Base-by-base conservation (phyloP, 53 echinoderm and acorn worm species). In the Patiria pectinifera region DNA sequence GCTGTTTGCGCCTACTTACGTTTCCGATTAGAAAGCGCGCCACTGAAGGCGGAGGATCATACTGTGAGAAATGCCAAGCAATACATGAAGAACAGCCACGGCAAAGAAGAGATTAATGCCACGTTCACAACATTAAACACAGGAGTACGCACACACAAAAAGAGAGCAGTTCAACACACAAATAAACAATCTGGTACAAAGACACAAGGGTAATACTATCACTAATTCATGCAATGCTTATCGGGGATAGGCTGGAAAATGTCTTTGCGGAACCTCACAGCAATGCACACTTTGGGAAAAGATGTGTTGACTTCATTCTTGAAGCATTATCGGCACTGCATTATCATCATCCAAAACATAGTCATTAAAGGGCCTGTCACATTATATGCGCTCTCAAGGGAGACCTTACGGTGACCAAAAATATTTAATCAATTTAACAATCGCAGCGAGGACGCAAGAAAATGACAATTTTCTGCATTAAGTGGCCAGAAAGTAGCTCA, bases 1-100 rank as follows among this genome's bases (percentile, higher is more conserved):
- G 74, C 74, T 79, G 6, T 78, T 25, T 9, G 12, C 45, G 48
- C 62, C 62, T 47, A 90, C 90, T 90, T 90, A 90, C 90, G 82
- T 80, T 81, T 80, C 62, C 70, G 22, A 90, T 48, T 81, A 90
- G 66, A 90, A 66, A 90, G 63, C 81, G 81, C 22, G 46, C 90
- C 48, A 78, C 4, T 14, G 90, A 90, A 45, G 19, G 69, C n/a
- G 90, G 80, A 47, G 90, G 90, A 19, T 90, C 90, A 81, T 90
- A 90, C 90, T 90, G 90, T 69, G 90, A 80, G 66, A 80, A 48
- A 69, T 11, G 69, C 46, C 81, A 80, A 81, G 66, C 69, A 66
- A 81, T 80, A 81, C 90, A 90, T 80, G 81, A 80, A 53, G 6
- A 53, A 81, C 48, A 14, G 49, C 45, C 90, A 90, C 90, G 47